These are phyloP conservation scores for Calyptommatus sinebrachiatus DNA, from an alignment of 2,113 vertebrate species.

Conservation along the genomic window DNA sequence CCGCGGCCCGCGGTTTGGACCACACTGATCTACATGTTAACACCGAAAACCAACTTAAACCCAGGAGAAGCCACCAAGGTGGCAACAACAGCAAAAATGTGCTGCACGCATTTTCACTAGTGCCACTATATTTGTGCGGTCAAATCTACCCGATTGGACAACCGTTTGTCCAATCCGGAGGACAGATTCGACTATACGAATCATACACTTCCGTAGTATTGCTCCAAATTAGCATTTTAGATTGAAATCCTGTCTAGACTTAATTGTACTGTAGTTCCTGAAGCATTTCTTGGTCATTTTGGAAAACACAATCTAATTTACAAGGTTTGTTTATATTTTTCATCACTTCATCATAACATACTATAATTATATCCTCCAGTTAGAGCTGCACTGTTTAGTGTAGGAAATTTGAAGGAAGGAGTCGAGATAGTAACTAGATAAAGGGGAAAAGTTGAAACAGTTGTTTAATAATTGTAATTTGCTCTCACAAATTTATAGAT, in stretches of 20 bases:
- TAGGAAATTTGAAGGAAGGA: conserved; percentile 15
- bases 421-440: conserved; percentile 29
- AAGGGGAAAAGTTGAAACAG: conserved; percentile 7
- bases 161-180: too few relatives aligned
- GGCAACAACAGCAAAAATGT: too few relatives aligned
- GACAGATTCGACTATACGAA: too few relatives aligned
- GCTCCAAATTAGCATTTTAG: too few relatives aligned
- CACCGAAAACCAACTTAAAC: too few relatives aligned
- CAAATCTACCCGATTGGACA: too few relatives aligned
- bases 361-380: conserved; percentile 66
- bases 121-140: too few relatives aligned
- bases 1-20: too few relatives aligned
- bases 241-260: conserved; percentile 33
- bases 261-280: conserved; percentile 41
- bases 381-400: conserved; percentile 60
- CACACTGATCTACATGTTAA: too few relatives aligned
- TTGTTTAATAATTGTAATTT: neutral
- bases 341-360: conserved; percentile 68
- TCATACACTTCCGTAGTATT: too few relatives aligned
- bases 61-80: too few relatives aligned
- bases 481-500: neutral
- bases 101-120: too few relatives aligned
- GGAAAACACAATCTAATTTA: conserved; percentile 65
- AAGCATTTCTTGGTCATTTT: conserved; percentile 61
- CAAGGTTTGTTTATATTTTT: conserved; percentile 71